Base-by-base conservation (phyloP, 2,888 invertebrate genomes). In the Leucoma salicis region DNA sequence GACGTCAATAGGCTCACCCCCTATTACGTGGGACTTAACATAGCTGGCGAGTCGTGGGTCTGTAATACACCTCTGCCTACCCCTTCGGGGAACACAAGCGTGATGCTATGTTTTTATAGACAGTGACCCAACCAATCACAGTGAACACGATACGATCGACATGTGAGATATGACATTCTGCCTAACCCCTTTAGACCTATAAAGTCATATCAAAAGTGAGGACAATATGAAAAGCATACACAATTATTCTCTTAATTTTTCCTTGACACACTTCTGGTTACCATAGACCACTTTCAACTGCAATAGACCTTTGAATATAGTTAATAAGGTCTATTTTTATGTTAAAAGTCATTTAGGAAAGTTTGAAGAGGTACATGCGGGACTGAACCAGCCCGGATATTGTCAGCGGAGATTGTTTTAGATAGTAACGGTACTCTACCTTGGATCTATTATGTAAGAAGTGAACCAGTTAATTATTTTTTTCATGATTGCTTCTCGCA, bases 371-470 rank as follows among this genome's bases (percentile, higher is more conserved):
- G 40, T 53, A 55, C 45, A 69, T 67, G 63, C 63, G 47, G 55
- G 51, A 66, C 52, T 42, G 61, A 66, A 56, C 57, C 55, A 57
- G 49, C 46, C 74, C 77, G 79, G 79, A 79, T 77, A 80, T 78
- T 78, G 67, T 72, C 62, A 41, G 55, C 72, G 79, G 79, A 80
- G 77, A 80, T 80, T 78, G 74, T 78, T 79, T 78, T 74, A 75
- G 74, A 69, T 73, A 73, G 67, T 60, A 58, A 68, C 69, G 57
- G 64, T 64, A 57, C 56, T 54, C 37, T 55, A 55, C 47, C 56
- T 57, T 58, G 52, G 40, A 33, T 16, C 57, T 65, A 66, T 69
- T 66, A 53, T 61, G 66, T 48, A 40, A 42, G 35, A 49, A 43
- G 47, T 53, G 46, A 57, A 52, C 47, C 49, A 53, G 53, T 34